phyloP scores from a whole-genome alignment of 2,113 vertebrate genomes.

The Nothoprocta pentlandii region DNA sequence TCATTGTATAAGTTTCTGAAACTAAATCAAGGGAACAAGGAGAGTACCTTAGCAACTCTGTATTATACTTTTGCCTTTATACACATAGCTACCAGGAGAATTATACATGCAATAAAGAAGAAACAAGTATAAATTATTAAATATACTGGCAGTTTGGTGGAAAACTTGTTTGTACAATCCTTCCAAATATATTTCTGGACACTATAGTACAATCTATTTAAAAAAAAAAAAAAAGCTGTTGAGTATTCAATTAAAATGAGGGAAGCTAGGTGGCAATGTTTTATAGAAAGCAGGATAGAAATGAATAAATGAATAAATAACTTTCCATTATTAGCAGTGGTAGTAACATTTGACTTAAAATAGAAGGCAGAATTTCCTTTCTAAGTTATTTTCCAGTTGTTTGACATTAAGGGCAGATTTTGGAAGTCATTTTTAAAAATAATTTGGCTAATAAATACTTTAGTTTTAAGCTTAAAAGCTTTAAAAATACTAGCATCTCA shows the following conservation, averaged over 20 bases:
- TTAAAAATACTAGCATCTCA: neutral
- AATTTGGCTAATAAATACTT: conserved; percentile 54
- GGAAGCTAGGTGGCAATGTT: neutral
- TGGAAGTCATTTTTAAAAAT: conserved; percentile 3
- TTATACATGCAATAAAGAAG: neutral
- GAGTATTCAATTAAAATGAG: neutral
- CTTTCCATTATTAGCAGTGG: conserved; percentile 31
- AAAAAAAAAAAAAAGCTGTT: neutral
- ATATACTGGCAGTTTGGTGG: neutral
- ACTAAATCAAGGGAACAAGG: neutral
- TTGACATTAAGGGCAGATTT: neutral
- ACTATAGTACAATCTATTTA: neutral
- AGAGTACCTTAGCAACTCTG: neutral
- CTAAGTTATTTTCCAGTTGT: conserved; percentile 46
- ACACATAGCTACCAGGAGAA: neutral
- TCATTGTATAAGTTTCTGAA: neutral
- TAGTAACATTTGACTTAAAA: conserved; percentile 42
- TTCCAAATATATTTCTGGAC: neutral
- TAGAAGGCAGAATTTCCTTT: conserved; percentile 36
- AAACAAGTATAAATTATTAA: neutral
- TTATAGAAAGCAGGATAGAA: neutral
- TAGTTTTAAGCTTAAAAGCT: neutral
- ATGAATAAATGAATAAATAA: neutral
- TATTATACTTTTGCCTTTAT: neutral
- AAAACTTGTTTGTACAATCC: neutral